phyloP scores from a whole-genome alignment of 1,140 invertebrate species.

The Heliconius hewitsoni region DNA sequence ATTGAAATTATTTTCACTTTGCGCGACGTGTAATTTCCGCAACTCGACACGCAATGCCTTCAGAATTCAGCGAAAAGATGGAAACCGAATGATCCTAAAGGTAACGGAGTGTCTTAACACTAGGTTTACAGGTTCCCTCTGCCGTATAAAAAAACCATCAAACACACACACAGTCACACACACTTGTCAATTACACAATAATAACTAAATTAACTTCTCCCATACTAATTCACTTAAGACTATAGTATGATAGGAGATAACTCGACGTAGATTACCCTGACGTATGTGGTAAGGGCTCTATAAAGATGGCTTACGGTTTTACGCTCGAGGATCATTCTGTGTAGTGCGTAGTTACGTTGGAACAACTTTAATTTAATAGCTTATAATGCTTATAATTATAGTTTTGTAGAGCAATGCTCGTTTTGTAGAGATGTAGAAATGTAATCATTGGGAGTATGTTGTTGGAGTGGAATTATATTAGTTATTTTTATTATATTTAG shows the following conservation, averaged over 20 bases:
- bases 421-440: no score
- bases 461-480: no score
- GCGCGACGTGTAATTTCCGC: no score
- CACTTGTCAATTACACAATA: not conserved
- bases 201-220: not conserved
- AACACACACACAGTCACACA: no score
- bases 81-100: no score
- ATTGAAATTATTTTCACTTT: no score
- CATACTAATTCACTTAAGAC: not conserved
- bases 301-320: slow-evolving; percentile 14
- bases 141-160: no score
- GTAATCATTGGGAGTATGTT: not conserved
- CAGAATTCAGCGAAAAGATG: no score
- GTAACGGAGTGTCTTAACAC: no score
- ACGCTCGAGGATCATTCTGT: slow-evolving; percentile 1
- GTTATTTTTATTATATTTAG: no score
- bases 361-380: slow-evolving; percentile 6
- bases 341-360: slow-evolving; percentile 1
- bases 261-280: not conserved
- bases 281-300: slow-evolving; percentile 12
- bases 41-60: no score
- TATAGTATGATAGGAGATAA: not conserved
- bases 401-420: not conserved
- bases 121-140: no score
- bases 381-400: not conserved